Percentiles rank a stretch among this genome's conserved stretches.
These are phyloP conservation scores for Sylvia atricapilla DNA, from an alignment of 2,113 vertebrate species.

Conservation along the genomic window DNA sequence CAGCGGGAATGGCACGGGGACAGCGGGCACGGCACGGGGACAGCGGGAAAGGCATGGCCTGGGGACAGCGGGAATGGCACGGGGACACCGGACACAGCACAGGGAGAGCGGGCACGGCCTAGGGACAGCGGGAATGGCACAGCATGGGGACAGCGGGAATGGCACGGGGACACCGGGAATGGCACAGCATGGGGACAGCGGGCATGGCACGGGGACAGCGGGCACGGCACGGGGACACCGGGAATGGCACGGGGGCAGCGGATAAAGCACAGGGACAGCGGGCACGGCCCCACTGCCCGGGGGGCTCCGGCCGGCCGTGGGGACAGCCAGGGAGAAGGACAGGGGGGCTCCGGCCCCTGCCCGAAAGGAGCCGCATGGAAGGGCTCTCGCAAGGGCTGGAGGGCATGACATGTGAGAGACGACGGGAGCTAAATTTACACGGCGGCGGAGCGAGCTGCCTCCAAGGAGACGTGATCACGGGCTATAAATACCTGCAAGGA, in stretches of 20 bases:
- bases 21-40: no score
- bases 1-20: no score
- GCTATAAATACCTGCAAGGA: conserved; percentile 66
- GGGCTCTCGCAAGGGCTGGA: background rate
- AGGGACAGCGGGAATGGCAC: no score
- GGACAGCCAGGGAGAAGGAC: background rate
- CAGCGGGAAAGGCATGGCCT: background rate
- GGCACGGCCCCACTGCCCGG: rapidly evolving
- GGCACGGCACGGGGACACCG: background rate
- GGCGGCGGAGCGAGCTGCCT: background rate
- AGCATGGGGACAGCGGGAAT: background rate
- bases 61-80: background rate
- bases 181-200: no score
- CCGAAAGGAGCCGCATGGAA: rapidly evolving
- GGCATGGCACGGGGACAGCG: background rate
- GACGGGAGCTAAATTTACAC: conserved; percentile 55
- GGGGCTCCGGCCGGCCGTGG: background rate
- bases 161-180: no score
- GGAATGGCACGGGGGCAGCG: no score
- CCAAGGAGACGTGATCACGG: conserved; percentile 47
- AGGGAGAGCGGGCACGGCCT: no score
- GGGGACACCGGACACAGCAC: background rate
- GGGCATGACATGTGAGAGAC: conserved; percentile 44
- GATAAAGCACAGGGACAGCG: no score
- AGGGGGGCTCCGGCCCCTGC: rapidly evolving